Base-by-base conservation (phyloP, 2,797 vertebrate species). In the Pangasius djambal region DNA sequence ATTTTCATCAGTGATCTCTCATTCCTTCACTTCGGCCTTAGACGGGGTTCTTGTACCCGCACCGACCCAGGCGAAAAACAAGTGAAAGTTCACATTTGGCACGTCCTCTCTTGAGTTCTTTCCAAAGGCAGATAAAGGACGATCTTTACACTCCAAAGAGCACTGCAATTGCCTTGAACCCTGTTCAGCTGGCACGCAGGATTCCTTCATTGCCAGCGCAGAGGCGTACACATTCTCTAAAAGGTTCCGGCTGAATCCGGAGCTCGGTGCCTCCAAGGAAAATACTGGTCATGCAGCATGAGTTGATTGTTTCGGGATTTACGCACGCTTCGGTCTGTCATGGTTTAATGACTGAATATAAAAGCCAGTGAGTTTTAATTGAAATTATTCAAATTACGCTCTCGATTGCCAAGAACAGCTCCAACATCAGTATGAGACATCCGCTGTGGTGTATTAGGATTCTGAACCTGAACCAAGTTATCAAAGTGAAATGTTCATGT, bases 241-340 rank as follows among this genome's bases (percentile, higher is more conserved):
- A 59, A 82, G 65, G 65, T 22, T 86, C 15, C 52, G 20, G 59
- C 20, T 70, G 63, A 59, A 86, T 57, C 50, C 55, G 37, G 20
- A 31, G 50, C 75, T 34, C 12, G 57, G 55, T 44, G 59, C 16
- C 50, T 59, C 50, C 1, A 20, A 78, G 74, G 63, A 79, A 70
- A n/a, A 57, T 25, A 40, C 48, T 50, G 83, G 63, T 70, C 63
- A 86, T 50, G 84, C 83, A 69, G 34, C 9, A 55, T 37, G 85
- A 63, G 84, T 37, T 63, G 78, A 89, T 83, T 86, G 88, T 86
- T 86, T 86, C 57, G 55, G 78, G 85, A 89, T 86, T 89, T 86
- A 50, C 78, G 20, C 40, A 59, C 25, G 55, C 67, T n/a, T 48
- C 75, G 81, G 85, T 63, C 40, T 52, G 83, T 86, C 88, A 86